Conservation (phyloP, 2,797 vertebrate species). For the Danio aesculapii region DNA sequence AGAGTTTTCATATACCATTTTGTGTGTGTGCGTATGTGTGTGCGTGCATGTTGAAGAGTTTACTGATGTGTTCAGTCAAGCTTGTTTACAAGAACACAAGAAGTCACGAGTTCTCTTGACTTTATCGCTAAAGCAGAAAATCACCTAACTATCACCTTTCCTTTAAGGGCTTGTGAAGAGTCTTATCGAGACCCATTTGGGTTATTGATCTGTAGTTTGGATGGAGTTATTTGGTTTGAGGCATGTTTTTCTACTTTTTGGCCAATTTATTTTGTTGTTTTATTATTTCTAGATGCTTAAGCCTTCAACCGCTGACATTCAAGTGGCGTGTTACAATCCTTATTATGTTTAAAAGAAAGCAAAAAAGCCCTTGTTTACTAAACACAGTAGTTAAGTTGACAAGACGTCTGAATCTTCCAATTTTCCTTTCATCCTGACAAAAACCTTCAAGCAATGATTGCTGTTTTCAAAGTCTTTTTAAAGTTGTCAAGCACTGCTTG, state of each 20-base stretch:
- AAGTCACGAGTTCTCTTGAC: conserved; percentile 46
- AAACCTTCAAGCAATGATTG: background rate
- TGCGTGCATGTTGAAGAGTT: background rate
- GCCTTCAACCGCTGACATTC: conserved; percentile 17
- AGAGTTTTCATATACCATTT: background rate
- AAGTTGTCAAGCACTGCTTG: background rate
- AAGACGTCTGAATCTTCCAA: conserved; percentile 10
- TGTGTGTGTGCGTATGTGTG: too few relatives aligned
- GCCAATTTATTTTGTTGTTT: background rate
- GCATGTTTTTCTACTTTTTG: too few relatives aligned
- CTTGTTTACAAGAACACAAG: conserved; percentile 42
- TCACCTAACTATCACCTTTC: background rate
- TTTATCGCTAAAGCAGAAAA: conserved; percentile 10
- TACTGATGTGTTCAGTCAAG: background rate
- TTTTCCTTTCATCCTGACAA: conserved; percentile 11
- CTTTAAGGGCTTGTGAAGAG: background rate
- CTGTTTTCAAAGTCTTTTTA: conserved; percentile 1
- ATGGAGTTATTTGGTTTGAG: conserved; percentile 9
- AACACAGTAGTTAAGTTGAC: conserved; percentile 4
- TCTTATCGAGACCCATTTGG: conserved; percentile 11
- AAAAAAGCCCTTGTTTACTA: conserved; percentile 19
- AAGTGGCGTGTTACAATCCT: background rate
- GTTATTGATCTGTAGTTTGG: background rate
- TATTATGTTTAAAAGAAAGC: conserved; percentile 13
- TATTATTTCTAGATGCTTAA: conserved; percentile 14